Base-by-base conservation (phyloP, 1,140 invertebrate species). In the Lepeophtheirus salmonis region DNA sequence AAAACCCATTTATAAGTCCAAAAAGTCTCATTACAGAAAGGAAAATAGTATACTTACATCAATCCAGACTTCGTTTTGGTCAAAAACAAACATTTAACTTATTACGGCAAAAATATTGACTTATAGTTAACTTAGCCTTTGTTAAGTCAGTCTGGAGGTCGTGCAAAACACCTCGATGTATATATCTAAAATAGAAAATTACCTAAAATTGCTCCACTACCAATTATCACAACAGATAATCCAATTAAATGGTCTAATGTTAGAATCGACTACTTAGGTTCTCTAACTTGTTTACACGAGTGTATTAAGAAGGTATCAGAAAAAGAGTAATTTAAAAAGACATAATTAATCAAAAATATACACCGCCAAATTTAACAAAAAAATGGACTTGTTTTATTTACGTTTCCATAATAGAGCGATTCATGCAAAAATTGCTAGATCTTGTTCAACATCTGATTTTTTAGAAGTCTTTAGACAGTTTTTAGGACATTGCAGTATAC, bases 131-230 rank as follows among this genome's bases (percentile, higher is more conserved):
- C n/a, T 54, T 54, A 12, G 16, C 10, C 23, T 54, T 16, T 17
- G 52, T 54, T 3, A 54, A 54, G 22, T 21, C 18, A 12, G 21
- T 54, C 22, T 14, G n/a, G 14, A 54, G 52, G 23, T 21, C 2
- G 2, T 54, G 52, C 52, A 54, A 54, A 20, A 54, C 52, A 4
- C 52, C 52, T n/a, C 17, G 52, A 54, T 54, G 52, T 23, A 20
- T 14, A 12, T 54, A 54, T 20, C 20, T 54, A 14, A 54, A 20
- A 17, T 54, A 21, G 14, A 23, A 54, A 12, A 21, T n/a, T 20
- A 24, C 52, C 52, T 21, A 54, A 23, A 17, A 54, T 54, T 14
- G n/a, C 52, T 24, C 52, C 17, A 4, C 21, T 54, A 20, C 52
- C 6, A 41, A 41, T n/a, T 10, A 10, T 41, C 6, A 41, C 6